These are phyloP conservation scores for Tupiocoris notatus DNA, from an alignment of 2,888 invertebrate species.

Conservation along the genomic window DNA sequence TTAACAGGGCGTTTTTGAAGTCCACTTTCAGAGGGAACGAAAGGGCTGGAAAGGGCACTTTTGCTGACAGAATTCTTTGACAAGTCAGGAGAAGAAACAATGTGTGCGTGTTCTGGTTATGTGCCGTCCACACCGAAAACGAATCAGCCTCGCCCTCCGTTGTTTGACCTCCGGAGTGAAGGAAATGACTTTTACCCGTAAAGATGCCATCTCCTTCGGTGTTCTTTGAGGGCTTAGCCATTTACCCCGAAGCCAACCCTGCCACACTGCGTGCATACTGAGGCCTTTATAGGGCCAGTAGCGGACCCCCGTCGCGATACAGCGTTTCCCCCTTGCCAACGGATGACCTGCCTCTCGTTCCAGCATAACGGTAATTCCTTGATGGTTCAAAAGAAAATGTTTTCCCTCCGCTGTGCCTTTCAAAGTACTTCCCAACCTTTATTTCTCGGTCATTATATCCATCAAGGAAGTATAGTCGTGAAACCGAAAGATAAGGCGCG, in stretches of 20 bases:
- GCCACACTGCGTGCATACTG: neutral
- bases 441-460: no score
- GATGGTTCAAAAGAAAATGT: constrained; percentile 22
- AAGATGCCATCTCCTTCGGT: constrained; percentile 21
- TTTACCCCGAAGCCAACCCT: neutral
- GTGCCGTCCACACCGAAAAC: neutral
- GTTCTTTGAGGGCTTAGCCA: constrained; percentile 16
- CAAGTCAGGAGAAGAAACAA: neutral
- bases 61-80: neutral
- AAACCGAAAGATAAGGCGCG: no score
- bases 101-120: neutral
- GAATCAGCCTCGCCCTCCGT: neutral
- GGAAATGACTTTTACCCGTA: constrained; percentile 28
- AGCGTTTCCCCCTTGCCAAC: constrained; percentile 13
- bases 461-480: no score
- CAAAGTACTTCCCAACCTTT: constrained; percentile 3
- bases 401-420: constrained; percentile 5
- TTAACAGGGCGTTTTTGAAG: no score
- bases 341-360: neutral
- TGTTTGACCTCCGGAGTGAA: neutral
- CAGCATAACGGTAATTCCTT: constrained; percentile 17
- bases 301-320: constrained; percentile 5
- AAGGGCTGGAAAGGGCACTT: no score
- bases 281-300: neutral
- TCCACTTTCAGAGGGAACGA: no score